Evolutionary conservation across 2,797 vertebrate genomes (phyloP), one percentile per base, ranked within the genome.

Genomic region (Falco concolor): DNA sequence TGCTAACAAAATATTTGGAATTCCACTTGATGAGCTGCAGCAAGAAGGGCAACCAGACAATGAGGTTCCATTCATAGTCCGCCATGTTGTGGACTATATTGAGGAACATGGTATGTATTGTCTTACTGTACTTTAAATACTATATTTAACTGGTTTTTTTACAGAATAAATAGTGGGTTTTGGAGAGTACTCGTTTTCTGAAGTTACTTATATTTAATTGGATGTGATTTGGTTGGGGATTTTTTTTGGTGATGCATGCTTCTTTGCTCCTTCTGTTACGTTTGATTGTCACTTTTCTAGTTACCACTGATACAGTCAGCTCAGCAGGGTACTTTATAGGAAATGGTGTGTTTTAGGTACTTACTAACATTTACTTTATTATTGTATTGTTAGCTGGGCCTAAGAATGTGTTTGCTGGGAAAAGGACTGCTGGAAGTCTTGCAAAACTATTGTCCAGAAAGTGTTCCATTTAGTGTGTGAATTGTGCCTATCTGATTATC

Each of bases 31-130:
- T 98, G 99, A 99, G 98, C 99, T 99, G 98, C 98, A 98, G 93
- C 98, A 98, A 97, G 98, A 98, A 97, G 98, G 98, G 97, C 98
- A 97, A 98, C 98, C 98, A 98, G 99, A 99, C 97, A 98, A 98
- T 91, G 99, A 99, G 98, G 99, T 99, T 98, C 99, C 99, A 59
- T 98, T 99, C 92, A 98, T 99, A 98, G 99, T 99, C 97, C 99
- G 99, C 98, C 98, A 98, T 96, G 99, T 99, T 3, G 99, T 99
- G 83, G 99, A 99, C 97, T 99, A 99, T 98, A 99, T 99, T 82
- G 99, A 99, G 98, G 99, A 99, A 98, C 99, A 99, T 92, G 99
- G 99, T 99, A 98, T 98, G 99, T 97, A 87, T 95, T 92, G 86
- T 50, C 88, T 85, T 97, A 28, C 70, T 72, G 8, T 65, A 27